Conservation (phyloP, 2,113 vertebrate species). For the Rallus limicola region DNA sequence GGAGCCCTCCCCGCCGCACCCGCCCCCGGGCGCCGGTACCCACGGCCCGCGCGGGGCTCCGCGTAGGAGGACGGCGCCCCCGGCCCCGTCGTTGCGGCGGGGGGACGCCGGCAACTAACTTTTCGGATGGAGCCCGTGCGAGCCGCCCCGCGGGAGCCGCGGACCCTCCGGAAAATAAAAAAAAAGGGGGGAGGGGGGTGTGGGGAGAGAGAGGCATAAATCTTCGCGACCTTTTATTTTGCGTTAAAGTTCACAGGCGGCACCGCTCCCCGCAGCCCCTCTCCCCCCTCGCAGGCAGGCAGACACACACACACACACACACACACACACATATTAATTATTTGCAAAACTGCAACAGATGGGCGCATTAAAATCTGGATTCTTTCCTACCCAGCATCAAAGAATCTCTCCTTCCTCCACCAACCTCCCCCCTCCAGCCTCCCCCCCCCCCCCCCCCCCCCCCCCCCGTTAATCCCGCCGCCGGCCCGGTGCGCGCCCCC, state of each 20-base stretch:
- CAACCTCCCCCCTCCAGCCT: no score
- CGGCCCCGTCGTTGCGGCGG: background rate
- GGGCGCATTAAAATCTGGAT: slow-evolving; percentile 56
- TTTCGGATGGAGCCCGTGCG: slow-evolving; percentile 49
- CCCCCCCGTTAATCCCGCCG: background rate
- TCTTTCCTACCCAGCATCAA: slow-evolving; percentile 57
- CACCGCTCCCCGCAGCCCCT: background rate
- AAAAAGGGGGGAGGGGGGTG: no score
- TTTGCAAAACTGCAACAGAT: slow-evolving; percentile 75
- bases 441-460: no score
- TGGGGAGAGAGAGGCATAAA: background rate
- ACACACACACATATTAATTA: slow-evolving; percentile 51
- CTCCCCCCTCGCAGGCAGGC: background rate
- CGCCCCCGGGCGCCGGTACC: background rate
- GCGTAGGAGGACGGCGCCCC: background rate
- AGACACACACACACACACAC: background rate
- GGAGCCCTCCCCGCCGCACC: background rate
- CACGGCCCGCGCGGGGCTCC: background rate
- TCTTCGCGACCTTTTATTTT: background rate
- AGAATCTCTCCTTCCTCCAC: background rate
- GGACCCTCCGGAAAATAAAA: background rate
- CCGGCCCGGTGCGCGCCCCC: background rate
- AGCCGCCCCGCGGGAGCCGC: background rate
- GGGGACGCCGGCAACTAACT: background rate
- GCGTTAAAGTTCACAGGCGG: slow-evolving; percentile 24